Base-by-base conservation (phyloP, 2,797 vertebrate species). In the Capromys pilorides region DNA sequence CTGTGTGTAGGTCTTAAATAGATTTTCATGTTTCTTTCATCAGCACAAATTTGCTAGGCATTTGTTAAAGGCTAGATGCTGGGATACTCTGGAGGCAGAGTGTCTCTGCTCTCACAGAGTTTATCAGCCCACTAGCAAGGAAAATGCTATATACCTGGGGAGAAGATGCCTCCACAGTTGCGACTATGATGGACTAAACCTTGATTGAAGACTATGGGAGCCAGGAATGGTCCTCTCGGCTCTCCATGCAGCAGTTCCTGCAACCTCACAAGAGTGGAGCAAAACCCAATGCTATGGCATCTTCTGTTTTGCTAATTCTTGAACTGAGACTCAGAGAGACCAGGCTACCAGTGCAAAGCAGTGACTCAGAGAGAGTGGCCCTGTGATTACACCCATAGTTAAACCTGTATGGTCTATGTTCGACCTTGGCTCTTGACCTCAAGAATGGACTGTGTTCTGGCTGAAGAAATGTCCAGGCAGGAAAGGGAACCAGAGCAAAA, bases 151-250 rank as follows among this genome's bases (percentile, higher is more conserved):
- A 16, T 19, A 49, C 4, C 10, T 2, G 2, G 26, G 0, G 0
- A 69, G 19, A 39, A 31, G 64, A 16, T 22, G 28, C 21, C 24
- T 77, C 67, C 1, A 6, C 0, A 26, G 87, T 39, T 31, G 2
- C 79, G 61, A 24, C 41, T 14, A 0, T 11, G 24, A 64, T 0
- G 0, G 1, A n/a, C 19, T 8, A 2, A 19, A 12, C 26, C 3
- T 33, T 75, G n/a, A 21, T 8, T 2, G 41, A 51, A 33, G 21
- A 28, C 24, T 19, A 0, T 7, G 39, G 9, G 21, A 75, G 11
- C 10, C 1, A 9, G 4, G 9, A 22, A 0, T 6, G 0, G 0
- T 16, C 21, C 6, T 1, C 33, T 4, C 12, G 77, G 33, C 28
- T 64, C 36, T 59, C 5, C 0, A 5, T 4, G 12, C 2, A 14